Conservation (phyloP, 2,888 invertebrate genomes). For the Latheticus oryzae region DNA sequence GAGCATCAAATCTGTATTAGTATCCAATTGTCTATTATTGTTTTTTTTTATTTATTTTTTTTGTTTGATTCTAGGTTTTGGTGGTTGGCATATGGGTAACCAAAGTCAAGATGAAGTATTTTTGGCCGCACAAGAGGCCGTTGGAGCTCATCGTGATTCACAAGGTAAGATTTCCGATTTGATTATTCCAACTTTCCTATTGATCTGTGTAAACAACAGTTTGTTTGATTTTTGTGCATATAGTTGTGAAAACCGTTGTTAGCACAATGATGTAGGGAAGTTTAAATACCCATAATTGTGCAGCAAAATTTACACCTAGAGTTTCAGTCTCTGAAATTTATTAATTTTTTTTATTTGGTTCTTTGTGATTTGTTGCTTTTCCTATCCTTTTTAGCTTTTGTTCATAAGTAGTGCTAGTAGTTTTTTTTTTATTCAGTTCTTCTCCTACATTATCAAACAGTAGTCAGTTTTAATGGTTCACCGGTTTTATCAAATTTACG, state of each 20-base stretch:
- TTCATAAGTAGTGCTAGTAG: conserved; percentile 40
- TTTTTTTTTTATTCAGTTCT: conserved; percentile 55
- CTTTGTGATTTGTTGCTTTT: conserved; percentile 44
- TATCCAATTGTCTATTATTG: conserved; percentile 28
- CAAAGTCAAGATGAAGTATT: conserved; percentile 87
- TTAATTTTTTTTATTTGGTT: conserved; percentile 51
- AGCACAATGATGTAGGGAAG: conserved; percentile 49
- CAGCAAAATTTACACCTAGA: conserved; percentile 64
- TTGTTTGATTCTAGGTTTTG: conserved; percentile 75
- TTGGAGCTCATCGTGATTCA: conserved; percentile 84
- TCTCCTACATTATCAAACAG: conserved; percentile 24
- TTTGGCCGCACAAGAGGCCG: conserved; percentile 84
- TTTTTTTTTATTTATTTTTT: conserved; percentile 33
- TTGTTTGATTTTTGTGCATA: conserved; percentile 19
- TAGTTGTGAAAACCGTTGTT: conserved; percentile 38
- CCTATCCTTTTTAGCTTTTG: conserved; percentile 42
- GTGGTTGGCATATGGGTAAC: conserved; percentile 85
- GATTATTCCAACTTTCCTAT: conserved; percentile 54
- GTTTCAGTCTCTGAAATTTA: conserved; percentile 64
- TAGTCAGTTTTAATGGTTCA: too few relatives aligned
- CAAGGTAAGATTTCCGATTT: conserved; percentile 83
- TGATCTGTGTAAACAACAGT: conserved; percentile 46
- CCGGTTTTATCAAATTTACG: too few relatives aligned
- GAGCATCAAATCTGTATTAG: too few relatives aligned
- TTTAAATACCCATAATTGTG: conserved; percentile 56